phyloP scores from a whole-genome alignment of 2,113 vertebrate species.

The Hystrix cristata region DNA sequence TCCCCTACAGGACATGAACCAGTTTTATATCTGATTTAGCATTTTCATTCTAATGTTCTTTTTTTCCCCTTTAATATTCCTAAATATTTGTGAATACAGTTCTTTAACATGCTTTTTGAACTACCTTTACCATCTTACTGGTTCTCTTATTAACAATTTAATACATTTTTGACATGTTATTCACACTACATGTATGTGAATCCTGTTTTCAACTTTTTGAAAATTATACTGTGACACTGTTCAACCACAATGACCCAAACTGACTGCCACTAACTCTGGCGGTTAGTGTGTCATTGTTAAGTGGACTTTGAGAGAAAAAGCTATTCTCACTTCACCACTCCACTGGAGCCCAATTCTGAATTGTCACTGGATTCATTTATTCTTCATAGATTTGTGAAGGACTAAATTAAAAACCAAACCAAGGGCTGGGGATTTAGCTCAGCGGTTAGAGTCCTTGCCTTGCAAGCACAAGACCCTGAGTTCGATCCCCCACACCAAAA shows the following conservation, averaged over 20 bases:
- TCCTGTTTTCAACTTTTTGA: constrained; percentile 22
- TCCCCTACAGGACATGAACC: background rate
- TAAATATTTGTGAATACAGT: constrained; percentile 22
- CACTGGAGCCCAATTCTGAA: background rate
- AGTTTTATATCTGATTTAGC: background rate
- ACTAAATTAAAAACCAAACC: background rate
- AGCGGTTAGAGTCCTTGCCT: no score
- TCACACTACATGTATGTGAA: background rate
- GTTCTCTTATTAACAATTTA: background rate
- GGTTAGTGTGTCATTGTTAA: background rate
- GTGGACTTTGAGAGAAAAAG: background rate
- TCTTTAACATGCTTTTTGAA: background rate
- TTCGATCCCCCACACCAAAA: no score
- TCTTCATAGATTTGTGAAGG: constrained; percentile 28
- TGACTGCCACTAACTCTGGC: background rate
- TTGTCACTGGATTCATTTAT: background rate
- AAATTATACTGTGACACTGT: constrained; percentile 6
- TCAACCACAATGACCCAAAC: background rate
- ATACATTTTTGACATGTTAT: background rate
- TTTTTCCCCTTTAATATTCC: background rate
- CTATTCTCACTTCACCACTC: background rate
- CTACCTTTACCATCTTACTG: background rate
- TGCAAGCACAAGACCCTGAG: no score
- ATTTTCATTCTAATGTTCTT: background rate
- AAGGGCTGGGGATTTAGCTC: background rate